Evolutionary conservation across 2,888 invertebrate species (phyloP), one percentile per base, ranked within the genome.

Genomic region (Cabera pusaria): DNA sequence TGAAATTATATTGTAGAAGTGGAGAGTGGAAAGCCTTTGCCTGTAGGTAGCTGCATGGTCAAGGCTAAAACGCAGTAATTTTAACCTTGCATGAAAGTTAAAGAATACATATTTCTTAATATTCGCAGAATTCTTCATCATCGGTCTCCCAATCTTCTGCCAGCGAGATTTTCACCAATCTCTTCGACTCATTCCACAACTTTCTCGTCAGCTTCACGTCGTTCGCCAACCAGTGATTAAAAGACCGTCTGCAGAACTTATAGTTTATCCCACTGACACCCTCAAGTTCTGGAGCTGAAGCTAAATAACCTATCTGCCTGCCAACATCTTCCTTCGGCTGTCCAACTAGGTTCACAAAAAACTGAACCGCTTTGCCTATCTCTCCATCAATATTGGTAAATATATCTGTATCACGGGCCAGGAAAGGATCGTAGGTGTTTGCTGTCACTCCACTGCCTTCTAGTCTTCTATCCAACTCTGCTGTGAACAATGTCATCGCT

Each of bases 401-500:
- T 10, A 84, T 34, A 38, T 78, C 65, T 0, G 86, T 86, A 37
- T 76, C 81, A 6, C 64, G 63, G 1, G 80, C 83, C 0, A 86
- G 5, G 20, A 75, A 87, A 0, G 86, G 85, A 72, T 95, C 93
- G 27, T 91, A 90, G 21, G 91, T 91, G 63, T 94, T 93, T 1
- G 90, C 92, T 1, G 92, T 93, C 0, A 95, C 92, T 24, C 90
- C 90, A 11, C 64, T 67, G 72, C 90, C 91, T 73, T 86, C 57
- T 6, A 93, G 57, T 57, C 78, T 77, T 41, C 78, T 78, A 8
- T 90, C 83, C 17, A 94, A 69, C 72, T 93, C 92, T 24, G 72
- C 85, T 1, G 91, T 92, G 44, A 93, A 93, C 1, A 94, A 66
- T 6, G 91, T 61, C 54, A 90, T 90, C 0, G 93, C 93, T 26